A percentile compares a stretch with the other conserved stretches of the same genome.
Conservation (phyloP, 2,888 invertebrate genomes). For the Noctua comes region DNA sequence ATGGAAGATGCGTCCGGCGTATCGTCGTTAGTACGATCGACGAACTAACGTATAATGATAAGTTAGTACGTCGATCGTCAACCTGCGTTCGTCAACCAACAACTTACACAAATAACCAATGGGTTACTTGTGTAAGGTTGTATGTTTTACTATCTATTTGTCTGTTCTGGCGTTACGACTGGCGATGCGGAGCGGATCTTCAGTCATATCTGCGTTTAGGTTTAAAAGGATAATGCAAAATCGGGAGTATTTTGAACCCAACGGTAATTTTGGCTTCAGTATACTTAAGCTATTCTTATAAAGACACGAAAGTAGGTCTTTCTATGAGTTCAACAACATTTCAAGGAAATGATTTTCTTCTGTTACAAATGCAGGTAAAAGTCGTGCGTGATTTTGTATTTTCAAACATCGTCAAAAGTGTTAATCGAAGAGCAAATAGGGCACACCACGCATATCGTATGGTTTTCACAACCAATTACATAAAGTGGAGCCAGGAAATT, state of each 20-base stretch:
- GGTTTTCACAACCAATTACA: not conserved
- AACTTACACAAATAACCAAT: no score
- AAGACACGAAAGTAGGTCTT: not conserved
- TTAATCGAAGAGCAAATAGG: conserved; percentile 6
- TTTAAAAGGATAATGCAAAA: not conserved
- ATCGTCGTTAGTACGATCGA: not conserved
- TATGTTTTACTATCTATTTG: not conserved
- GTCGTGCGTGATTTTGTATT: not conserved
- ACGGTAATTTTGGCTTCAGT: not conserved
- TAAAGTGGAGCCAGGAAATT: not conserved
- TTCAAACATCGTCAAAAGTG: conserved; percentile 7
- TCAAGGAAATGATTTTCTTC: not conserved
- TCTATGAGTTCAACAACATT: conserved; percentile 14
- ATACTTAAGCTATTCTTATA: not conserved
- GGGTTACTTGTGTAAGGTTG: not conserved
- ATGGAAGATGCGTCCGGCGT: not conserved
- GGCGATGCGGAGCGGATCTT: not conserved
- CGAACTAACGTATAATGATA: not conserved
- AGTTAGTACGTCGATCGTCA: not conserved
- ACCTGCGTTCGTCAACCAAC: no score
- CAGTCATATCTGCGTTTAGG: not conserved
- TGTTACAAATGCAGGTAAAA: not conserved
- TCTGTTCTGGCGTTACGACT: not conserved
- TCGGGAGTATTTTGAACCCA: not conserved
- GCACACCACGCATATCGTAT: not conserved